phyloP scores from a whole-genome alignment of 2,113 vertebrate genomes.

The Artemisiospiza belli region DNA sequence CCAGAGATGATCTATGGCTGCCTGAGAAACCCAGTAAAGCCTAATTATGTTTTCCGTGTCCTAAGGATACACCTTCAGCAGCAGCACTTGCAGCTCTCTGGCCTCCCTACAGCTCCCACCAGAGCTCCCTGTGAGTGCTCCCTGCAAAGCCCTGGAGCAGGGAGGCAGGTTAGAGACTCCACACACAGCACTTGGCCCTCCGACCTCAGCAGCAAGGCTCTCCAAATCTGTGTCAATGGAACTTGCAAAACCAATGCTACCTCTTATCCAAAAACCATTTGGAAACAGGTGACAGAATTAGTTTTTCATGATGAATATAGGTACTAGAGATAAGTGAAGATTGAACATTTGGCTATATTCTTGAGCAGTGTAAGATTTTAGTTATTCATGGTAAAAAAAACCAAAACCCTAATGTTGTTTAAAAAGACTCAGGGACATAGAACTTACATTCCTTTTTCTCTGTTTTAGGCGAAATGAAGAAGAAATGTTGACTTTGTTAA shows the following conservation, averaged over 20 bases:
- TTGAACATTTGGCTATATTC: not conserved
- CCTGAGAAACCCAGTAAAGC: not conserved
- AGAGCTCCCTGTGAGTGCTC: not conserved
- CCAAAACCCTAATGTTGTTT: not conserved
- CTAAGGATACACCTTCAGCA: not conserved
- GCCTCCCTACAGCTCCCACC: not conserved
- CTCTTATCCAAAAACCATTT: not conserved
- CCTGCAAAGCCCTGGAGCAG: not conserved
- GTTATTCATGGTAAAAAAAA: not conserved
- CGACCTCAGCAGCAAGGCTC: not conserved
- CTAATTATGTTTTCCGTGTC: not conserved
- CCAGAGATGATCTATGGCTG: not conserved
- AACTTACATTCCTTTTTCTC: not conserved
- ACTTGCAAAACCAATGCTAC: not conserved
- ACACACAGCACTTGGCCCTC: not conserved
- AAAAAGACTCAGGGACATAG: not conserved
- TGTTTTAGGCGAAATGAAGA: not conserved
- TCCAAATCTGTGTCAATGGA: not conserved
- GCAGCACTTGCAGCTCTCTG: not conserved
- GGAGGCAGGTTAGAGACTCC: not conserved
- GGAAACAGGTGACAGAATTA: not conserved
- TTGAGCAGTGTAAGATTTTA: not conserved
- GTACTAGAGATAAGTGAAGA: not conserved
- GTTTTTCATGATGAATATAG: not conserved
- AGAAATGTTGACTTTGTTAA: not conserved